Percentiles rank a stretch among this genome's conserved stretches.
These are phyloP conservation scores for Pterois miles DNA, from an alignment of 2,797 vertebrate genomes.

Conservation along the genomic window DNA sequence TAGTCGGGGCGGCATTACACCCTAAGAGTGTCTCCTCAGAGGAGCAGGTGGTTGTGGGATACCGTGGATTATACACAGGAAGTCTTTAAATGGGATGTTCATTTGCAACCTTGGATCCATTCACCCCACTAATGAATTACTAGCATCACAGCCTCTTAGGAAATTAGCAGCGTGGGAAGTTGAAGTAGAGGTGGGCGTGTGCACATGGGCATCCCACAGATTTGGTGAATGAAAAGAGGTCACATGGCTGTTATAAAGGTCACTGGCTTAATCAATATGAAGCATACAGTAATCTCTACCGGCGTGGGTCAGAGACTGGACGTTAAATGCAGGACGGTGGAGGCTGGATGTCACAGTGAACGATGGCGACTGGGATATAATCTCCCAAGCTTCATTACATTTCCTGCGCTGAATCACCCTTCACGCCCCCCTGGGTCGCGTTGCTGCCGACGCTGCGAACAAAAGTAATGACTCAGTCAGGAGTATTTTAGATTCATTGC, in stretches of 20 bases:
- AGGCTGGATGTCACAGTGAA: not conserved
- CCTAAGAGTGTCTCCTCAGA: conserved; percentile 9
- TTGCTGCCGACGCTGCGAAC: not conserved
- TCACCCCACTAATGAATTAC: conserved; percentile 35
- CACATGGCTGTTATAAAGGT: not conserved
- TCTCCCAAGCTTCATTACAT: not conserved
- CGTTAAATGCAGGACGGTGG: not conserved
- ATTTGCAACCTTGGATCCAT: conserved; percentile 14
- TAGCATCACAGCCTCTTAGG: conserved; percentile 23
- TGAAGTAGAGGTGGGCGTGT: conserved; percentile 24
- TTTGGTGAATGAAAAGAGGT: not conserved
- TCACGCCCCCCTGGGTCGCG: not conserved
- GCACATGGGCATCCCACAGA: not conserved
- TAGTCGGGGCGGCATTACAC: conserved; percentile 2
- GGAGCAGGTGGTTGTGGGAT: conserved; percentile 22
- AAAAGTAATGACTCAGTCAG: not conserved
- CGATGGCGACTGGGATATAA: not conserved
- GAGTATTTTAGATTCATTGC: not conserved
- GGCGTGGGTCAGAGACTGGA: not conserved
- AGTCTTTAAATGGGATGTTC: conserved; percentile 19
- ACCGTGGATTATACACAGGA: conserved; percentile 3
- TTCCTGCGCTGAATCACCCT: not conserved
- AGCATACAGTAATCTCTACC: not conserved
- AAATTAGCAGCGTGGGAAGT: conserved; percentile 10
- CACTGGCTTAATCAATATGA: not conserved